These are phyloP conservation scores for Oreochromis grahami DNA, from an alignment of 2,797 vertebrate species.

Conservation along the genomic window DNA sequence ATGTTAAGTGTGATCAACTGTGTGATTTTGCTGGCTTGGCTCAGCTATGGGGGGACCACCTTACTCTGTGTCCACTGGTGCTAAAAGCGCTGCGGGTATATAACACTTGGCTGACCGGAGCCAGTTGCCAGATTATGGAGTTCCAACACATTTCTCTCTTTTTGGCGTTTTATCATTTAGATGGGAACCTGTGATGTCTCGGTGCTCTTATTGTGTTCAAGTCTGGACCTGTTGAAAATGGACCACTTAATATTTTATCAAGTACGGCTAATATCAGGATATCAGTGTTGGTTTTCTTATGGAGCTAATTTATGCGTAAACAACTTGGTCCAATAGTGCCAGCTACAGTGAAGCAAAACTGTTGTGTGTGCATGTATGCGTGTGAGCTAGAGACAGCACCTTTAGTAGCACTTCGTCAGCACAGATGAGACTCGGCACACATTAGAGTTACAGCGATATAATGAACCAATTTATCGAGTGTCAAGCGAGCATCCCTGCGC, in stretches of 20 bases:
- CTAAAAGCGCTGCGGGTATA: neutral
- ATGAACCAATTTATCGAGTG: neutral
- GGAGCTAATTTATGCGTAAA: neutral
- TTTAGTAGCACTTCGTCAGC: neutral
- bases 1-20: neutral
- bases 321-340: neutral
- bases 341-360: neutral
- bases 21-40: slow-evolving; percentile 50
- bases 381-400: neutral
- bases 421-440: neutral
- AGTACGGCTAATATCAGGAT: neutral
- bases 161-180: neutral
- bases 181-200: neutral
- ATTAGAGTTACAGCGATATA: neutral
- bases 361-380: neutral
- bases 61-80: neutral
- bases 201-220: neutral
- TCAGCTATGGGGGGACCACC: slow-evolving; percentile 49
- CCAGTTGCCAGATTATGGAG: neutral
- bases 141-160: neutral
- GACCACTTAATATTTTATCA: neutral
- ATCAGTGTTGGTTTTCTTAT: neutral
- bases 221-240: neutral
- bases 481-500: neutral
- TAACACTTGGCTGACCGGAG: neutral